Percentiles rank a stretch among this genome's conserved stretches.
Conservation (phyloP, 1,140 invertebrate genomes). For the Atopsyche davidsoni region DNA sequence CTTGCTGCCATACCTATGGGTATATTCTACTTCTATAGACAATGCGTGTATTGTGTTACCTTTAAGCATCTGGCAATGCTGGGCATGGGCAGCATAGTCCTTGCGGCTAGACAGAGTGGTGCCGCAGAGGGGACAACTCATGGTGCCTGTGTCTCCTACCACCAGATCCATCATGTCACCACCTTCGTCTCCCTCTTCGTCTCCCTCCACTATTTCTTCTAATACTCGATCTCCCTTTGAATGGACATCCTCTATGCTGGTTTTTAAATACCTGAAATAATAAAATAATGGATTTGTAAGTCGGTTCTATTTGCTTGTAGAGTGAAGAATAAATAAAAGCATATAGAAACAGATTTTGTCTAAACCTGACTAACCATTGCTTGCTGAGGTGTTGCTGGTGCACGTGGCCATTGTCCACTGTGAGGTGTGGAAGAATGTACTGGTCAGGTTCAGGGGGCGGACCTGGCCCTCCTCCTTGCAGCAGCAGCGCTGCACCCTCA, state of each 20-base stretch:
- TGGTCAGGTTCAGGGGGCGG: too few relatives aligned
- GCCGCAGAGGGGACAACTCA: constrained; percentile 23
- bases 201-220: constrained; percentile 5
- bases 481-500: too few relatives aligned
- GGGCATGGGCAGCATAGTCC: constrained; percentile 20
- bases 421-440: constrained; percentile 39
- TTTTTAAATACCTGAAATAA: constrained; percentile 22
- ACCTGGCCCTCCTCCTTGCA: too few relatives aligned
- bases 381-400: constrained; percentile 39
- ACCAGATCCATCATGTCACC: too few relatives aligned
- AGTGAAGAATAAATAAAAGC: neutral
- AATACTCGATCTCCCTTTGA: neutral
- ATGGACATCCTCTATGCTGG: constrained; percentile 2
- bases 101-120: constrained; percentile 15
- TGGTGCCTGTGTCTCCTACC: too few relatives aligned
- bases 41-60: constrained; percentile 12
- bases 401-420: constrained; percentile 39
- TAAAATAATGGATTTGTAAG: too few relatives aligned
- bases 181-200: constrained; percentile 4
- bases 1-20: neutral
- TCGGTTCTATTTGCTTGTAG: neutral
- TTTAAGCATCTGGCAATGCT: constrained; percentile 24
- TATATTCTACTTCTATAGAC: neutral
- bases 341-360: neutral
- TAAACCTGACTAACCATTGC: constrained; percentile 34